Percentiles rank a stretch among this genome's conserved stretches.
phyloP scores from a whole-genome alignment of 2,113 vertebrate species.

The Macrotis lagotis region DNA sequence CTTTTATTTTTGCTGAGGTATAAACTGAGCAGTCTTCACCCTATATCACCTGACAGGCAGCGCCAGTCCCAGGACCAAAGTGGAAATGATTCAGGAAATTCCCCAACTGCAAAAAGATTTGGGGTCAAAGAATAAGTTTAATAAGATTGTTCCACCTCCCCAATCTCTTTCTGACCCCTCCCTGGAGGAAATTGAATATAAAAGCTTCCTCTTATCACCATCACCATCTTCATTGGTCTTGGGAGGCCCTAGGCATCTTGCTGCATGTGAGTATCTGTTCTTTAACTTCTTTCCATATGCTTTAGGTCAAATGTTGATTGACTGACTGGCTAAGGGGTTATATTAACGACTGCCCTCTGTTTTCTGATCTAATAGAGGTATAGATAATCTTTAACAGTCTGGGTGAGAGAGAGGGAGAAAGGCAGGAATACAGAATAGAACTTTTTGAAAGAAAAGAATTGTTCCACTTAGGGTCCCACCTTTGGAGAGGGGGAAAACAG shows the following conservation, averaged over 20 bases:
- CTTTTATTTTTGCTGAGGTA: background rate
- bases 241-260: background rate
- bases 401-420: background rate
- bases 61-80: background rate
- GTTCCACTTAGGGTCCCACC: background rate
- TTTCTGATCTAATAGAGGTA: background rate
- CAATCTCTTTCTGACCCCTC: background rate
- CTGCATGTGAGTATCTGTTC: background rate
- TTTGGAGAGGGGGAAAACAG: background rate
- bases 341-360: background rate
- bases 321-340: background rate
- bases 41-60: background rate
- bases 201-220: background rate
- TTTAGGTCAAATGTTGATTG: background rate
- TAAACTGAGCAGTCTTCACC: background rate
- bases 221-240: background rate
- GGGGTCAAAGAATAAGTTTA: background rate
- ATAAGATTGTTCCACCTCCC: background rate
- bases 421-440: background rate
- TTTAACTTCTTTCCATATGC: background rate
- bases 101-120: background rate
- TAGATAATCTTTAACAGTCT: background rate
- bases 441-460: background rate
- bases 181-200: background rate
- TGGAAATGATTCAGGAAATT: background rate